Evolutionary conservation across 2,113 vertebrate species (phyloP), one percentile per base, ranked within the genome.

Genomic region (Archilochus colubris): DNA sequence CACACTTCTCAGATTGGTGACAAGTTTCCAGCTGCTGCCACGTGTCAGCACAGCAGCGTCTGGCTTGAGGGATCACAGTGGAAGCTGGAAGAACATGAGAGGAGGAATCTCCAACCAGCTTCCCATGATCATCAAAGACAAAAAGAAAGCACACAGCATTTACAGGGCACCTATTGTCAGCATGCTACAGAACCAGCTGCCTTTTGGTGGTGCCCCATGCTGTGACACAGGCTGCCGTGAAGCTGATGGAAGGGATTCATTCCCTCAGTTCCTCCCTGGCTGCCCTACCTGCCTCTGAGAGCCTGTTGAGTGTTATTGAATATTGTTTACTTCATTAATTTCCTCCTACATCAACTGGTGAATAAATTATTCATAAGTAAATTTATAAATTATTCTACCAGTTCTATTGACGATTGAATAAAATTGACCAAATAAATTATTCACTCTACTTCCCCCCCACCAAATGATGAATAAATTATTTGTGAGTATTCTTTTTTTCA

Each of bases 311-410:
- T 25, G 31, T 86, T 86, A 70, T 25, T 11, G 5, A 89, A 86
- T 90, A 75, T 86, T 95, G 82, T 88, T 95, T 93, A 94, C 80
- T 78, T 97, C 93, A 81, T 95, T 95, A 94, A 86, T 94, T 95
- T 94, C 57, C 72, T 88, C 30, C 69, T 64, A 58, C 77, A 76
- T 91, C 90, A 95, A 94, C 7, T 82, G 91, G 82, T 86, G 40
- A 69, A 84, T 94, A 72, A 90, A 95, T 96, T 94, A 95, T 95
- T 97, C 61, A 95, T 77, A 63, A 61, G 73, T 83, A 94, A 96
- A 95, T 95, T 78, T 88, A 95, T 95, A 95, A 96, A 88, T 97
- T 95, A 96, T 97, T 97, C 93, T 68, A 78, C 90, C 20, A 15
- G 50, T 78, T 90, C 66, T 88, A 94, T 93, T 93, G 92, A 94